Conservation (phyloP, 2,797 vertebrate genomes). For the Crenuchus spilurus region DNA sequence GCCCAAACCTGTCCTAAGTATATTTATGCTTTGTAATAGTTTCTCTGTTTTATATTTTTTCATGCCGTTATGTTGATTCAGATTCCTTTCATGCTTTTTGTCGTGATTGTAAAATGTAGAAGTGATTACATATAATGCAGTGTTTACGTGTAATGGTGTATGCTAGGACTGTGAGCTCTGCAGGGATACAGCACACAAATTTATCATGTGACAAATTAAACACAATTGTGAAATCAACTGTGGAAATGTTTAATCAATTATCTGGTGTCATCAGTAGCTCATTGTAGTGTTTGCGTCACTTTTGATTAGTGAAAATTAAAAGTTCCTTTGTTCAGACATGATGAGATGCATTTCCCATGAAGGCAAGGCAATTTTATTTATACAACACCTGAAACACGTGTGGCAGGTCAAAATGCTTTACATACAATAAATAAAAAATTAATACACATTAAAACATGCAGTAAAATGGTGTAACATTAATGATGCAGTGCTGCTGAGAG, state of each 20-base stretch:
- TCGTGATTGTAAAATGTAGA: slow-evolving; percentile 40
- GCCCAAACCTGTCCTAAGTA: background rate
- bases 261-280: background rate
- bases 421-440: too few relatives aligned
- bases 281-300: background rate
- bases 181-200: slow-evolving; percentile 56
- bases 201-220: slow-evolving; percentile 63
- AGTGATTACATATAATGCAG: slow-evolving; percentile 37
- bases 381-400: too few relatives aligned
- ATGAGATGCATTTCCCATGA: background rate
- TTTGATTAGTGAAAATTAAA: slow-evolving; percentile 12
- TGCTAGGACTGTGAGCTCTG: slow-evolving; percentile 36
- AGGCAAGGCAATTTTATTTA: too few relatives aligned
- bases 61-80: slow-evolving; percentile 25
- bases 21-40: slow-evolving; percentile 10
- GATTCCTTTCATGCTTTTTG: slow-evolving; percentile 42
- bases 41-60: background rate
- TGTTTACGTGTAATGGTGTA: slow-evolving; percentile 28
- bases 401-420: too few relatives aligned
- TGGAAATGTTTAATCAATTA: slow-evolving; percentile 31
- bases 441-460: too few relatives aligned
- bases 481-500: too few relatives aligned
- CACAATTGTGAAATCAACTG: slow-evolving; percentile 68
- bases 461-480: too few relatives aligned
- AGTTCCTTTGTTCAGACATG: too few relatives aligned